Evolutionary conservation across 2,888 invertebrate species (phyloP), one percentile per base, ranked within the genome.

Genomic region (Galeopsomyia nigrocyanea): DNA sequence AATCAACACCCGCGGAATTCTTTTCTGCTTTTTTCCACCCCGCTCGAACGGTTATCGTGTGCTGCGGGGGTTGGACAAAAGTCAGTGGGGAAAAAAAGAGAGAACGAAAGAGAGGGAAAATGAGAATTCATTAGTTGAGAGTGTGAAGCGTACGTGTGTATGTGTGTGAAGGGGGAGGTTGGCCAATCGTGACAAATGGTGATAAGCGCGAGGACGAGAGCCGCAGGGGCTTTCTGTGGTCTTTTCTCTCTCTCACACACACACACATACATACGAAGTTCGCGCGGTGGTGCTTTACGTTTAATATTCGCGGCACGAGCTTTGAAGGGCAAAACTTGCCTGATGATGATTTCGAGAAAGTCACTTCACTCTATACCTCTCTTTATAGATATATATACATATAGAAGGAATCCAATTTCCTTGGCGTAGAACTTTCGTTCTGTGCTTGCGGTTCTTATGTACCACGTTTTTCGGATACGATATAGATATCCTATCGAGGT

Each of bases 221-320:
- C 39, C 19, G 17, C 55, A 31, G 53, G 50, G 13, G 57, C 19
- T 26, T 26, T 51, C 21, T n/a, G 14, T 9, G 58, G 16, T 64
- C 55, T 47, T 17, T 1, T 9, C 47, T 31, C 49, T 61, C 51
- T 39, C 13, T 39, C 39, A 1, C 39, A 1, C 55, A 49, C 53
- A 57, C 49, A 39, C 39, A 39, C 13, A 31, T 31, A 39, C 39
- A 10, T 1, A 26, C 1, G 7, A 60, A 49, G 55, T 61, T 60
- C 39, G n/a, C 19, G 19, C 58, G 17, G 63, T 49, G 17, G 21
- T 62, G 46, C n/a, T 60, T 57, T 60, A 55, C 58, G 62, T 55
- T 68, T 68, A 58, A 68, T 68, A 72, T 68, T 62, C 68, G 47
- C 55, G 68, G 19, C 72, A 72, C 68, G 68, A 61, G 72, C 67